Percentiles rank a stretch among this genome's conserved stretches.
Conservation (phyloP, 1,140 invertebrate genomes). For the Lamellibrachia luymesi region DNA sequence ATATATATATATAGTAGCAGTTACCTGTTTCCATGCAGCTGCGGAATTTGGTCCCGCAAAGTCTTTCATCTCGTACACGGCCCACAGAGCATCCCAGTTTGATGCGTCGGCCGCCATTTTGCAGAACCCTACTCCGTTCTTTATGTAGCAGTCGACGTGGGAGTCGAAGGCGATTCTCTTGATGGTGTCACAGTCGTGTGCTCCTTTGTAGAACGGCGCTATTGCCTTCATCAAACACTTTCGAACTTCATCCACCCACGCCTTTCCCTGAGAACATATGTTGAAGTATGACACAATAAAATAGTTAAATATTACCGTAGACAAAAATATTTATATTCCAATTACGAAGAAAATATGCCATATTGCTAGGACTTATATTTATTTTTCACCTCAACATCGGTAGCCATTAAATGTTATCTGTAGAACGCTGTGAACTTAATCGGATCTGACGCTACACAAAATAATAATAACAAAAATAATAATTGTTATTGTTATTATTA, state of each 20-base stretch:
- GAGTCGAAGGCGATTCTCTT: not conserved
- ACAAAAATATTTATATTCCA: too few species aligned
- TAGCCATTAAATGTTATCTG: too few species aligned
- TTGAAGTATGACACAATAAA: not conserved
- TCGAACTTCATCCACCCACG: not conserved
- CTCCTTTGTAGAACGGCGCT: not conserved
- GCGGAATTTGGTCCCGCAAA: not conserved
- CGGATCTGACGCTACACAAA: too few species aligned
- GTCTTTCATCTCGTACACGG: not conserved
- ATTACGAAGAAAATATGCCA: too few species aligned
- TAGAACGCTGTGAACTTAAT: too few species aligned
- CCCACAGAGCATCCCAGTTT: not conserved
- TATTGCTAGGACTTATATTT: too few species aligned
- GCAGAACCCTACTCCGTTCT: not conserved
- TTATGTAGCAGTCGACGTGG: not conserved
- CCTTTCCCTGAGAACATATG: not conserved
- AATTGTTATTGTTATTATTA: too few species aligned
- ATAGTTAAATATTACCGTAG: not conserved
- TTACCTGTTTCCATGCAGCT: not conserved
- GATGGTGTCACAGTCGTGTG: not conserved
- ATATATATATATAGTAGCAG: not conserved
- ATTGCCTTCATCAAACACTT: not conserved
- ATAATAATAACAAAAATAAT: too few species aligned
- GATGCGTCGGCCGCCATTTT: not conserved
- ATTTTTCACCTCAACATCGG: too few species aligned